Base-by-base conservation (phyloP, 2,797 vertebrate species). In the Cottoperca gobio region DNA sequence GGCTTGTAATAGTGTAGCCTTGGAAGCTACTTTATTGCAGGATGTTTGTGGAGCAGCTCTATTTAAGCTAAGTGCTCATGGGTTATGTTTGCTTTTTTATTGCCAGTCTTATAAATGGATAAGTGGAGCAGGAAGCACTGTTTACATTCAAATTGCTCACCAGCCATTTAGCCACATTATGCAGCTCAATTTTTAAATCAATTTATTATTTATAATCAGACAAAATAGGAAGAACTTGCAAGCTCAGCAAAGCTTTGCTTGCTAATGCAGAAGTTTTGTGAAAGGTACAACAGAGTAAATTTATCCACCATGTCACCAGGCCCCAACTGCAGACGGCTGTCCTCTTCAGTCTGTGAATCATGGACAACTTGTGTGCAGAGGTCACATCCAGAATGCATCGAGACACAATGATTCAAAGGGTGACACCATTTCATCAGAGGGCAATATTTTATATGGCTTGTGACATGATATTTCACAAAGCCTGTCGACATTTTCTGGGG, bases 371-470 rank as follows among this genome's bases (percentile, higher is more conserved):
- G 39, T 40, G 53, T 49, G 73, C 60, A 45, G 58, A 74, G 87
- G 82, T 88, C 89, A 76, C 59, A 19, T 85, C 72, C 43, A 23
- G 8, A 73, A 72, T 58, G 58, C 75, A 70, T 16, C 24, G 21
- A 48, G 72, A 83, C 74, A 83, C 74, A 80, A 66, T 89, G 82
- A 84, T 70, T 91, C 85, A 89, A 68, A 77, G 58, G 62, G 60
- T 79, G 86, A 88, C 83, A 88, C 66, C 70, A 42, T 86, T 86
- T 88, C 86, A 86, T 79, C 79, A 74, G 79, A 66, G 75, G 57
- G 62, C 19, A 28, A 71, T 83, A 73, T 79, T 81, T 88, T 59
- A 81, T 69, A 52, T 13, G 55, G 52, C 59, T 53, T 13, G 46
- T 77, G 79, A 84, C 17, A 35, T 73, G 50, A 82, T 83, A 84